Evolutionary conservation across 37 sponge, comb jelly and placozoan species (phyloP).

Genomic region (Haliclona indistincta): DNA sequence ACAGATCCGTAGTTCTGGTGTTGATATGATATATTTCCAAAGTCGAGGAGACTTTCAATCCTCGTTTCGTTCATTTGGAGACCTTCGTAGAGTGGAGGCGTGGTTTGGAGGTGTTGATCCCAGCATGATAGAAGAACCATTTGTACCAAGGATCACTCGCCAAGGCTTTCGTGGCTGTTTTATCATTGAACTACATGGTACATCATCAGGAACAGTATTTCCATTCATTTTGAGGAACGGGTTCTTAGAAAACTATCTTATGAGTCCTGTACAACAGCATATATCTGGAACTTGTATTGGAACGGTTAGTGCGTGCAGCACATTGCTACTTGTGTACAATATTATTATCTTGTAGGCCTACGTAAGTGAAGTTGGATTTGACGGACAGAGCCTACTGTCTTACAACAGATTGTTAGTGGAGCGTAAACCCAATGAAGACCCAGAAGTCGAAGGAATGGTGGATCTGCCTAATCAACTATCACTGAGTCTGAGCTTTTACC

Average conservation of each 20-base stretch:
- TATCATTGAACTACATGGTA: neutral
- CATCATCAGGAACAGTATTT: neutral
- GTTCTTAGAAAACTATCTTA: constrained; percentile 22
- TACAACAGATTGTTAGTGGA: too few species aligned
- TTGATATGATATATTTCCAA: too few species aligned
- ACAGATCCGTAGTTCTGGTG: neutral
- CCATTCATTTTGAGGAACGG: neutral
- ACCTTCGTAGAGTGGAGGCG: constrained; percentile 24
- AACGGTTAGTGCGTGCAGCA: constrained; percentile 11
- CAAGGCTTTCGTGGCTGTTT: constrained; percentile 34
- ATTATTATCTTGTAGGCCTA: constrained; percentile 6
- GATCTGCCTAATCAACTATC: too few species aligned
- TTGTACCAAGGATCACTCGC: constrained; percentile 18
- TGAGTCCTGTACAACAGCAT: constrained; percentile 21
- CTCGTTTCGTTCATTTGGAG: constrained; percentile 19
- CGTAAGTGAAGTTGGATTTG: constrained; percentile 20
- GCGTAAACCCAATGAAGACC: too few species aligned
- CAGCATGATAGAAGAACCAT: constrained; percentile 24
- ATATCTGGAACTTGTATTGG: constrained; percentile 37
- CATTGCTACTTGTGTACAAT: neutral
- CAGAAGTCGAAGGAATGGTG: too few species aligned
- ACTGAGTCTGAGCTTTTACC: too few species aligned
- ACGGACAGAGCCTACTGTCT: too few species aligned
- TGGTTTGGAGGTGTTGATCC: constrained; percentile 48
- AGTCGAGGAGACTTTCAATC: neutral